A percentile compares a stretch with the other conserved stretches of the same genome.
Evolutionary conservation across 2,113 vertebrate species (phyloP).

Genomic region (Nothobranchius furzeri): DNA sequence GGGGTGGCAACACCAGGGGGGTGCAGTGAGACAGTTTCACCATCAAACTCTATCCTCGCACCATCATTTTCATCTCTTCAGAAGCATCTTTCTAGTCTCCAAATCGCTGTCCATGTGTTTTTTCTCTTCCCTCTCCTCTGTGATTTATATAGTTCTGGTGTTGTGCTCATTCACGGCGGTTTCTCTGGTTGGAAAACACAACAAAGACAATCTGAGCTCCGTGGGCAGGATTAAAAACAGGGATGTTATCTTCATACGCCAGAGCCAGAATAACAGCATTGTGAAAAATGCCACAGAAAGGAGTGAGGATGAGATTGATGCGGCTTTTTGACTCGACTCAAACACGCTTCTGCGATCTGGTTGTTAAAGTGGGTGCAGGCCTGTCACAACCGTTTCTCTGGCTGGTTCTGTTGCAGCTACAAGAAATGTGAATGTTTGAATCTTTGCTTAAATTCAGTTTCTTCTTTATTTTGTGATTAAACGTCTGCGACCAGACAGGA

Average conservation of each 20-base stretch:
- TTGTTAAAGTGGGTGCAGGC: background rate
- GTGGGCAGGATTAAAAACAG: slow-evolving; percentile 22
- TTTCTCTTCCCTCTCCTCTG: too few relatives aligned
- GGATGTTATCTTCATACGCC: slow-evolving; percentile 33
- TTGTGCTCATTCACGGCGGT: background rate
- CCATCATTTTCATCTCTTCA: background rate
- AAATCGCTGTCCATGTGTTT: slow-evolving; percentile 2
- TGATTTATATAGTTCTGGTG: background rate
- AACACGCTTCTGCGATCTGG: background rate
- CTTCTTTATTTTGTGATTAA: background rate
- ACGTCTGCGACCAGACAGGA: slow-evolving; percentile 5
- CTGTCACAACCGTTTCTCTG: background rate
- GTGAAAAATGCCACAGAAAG: slow-evolving; percentile 16
- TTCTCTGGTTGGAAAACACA: slow-evolving; percentile 10
- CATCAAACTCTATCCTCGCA: background rate
- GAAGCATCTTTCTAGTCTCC: slow-evolving; percentile 4
- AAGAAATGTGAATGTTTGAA: background rate
- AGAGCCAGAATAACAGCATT: slow-evolving; percentile 27
- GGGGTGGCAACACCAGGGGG: too few relatives aligned
- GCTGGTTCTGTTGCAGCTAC: background rate
- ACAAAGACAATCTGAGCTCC: slow-evolving; percentile 29
- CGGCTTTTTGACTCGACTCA: slow-evolving; percentile 9
- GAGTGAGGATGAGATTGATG: slow-evolving; percentile 16
- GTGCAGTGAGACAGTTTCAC: background rate
- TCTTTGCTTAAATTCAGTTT: background rate